Percentiles rank a stretch among this genome's conserved stretches.
These are phyloP conservation scores for Scolanthus callimorphus DNA, from an alignment of 92 coral and sea anemone genomes.

Conservation along the genomic window DNA sequence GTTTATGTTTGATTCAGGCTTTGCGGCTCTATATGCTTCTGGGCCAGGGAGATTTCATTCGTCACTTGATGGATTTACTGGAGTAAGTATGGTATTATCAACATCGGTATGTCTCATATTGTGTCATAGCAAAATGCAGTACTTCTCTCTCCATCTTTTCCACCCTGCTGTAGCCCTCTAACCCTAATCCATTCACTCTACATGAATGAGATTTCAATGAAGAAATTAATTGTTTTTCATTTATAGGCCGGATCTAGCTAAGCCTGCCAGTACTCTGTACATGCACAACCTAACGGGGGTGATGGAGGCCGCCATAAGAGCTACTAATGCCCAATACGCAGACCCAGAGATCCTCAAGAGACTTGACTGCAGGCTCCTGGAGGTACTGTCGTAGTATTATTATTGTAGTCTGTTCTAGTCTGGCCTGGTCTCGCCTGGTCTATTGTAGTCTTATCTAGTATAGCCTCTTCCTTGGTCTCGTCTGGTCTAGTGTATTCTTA, in stretches of 20 bases:
- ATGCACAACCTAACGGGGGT: constrained; percentile 96
- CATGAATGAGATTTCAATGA: too few species aligned
- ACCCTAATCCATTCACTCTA: too few species aligned
- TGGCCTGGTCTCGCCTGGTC: too few species aligned
- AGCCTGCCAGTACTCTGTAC: constrained; percentile 94
- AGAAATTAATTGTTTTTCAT: too few species aligned
- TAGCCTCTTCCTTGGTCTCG: too few species aligned
- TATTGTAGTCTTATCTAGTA: too few species aligned
- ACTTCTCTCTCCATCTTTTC: too few species aligned
- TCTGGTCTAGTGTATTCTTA: too few species aligned
- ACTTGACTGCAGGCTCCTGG: constrained; percentile 92
- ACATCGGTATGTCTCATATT: too few species aligned
- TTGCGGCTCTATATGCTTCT: constrained; percentile 89
- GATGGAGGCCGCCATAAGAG: constrained; percentile 93
- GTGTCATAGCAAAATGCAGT: too few species aligned
- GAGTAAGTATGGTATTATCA: constrained; percentile 90
- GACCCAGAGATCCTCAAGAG: constrained; percentile 91
- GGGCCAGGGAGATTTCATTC: constrained; percentile 97
- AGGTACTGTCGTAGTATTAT: constrained; percentile 39
- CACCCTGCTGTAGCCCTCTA: too few species aligned
- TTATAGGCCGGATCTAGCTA: constrained; percentile 86
- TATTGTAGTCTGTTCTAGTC: neutral
- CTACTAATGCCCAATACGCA: constrained; percentile 97
- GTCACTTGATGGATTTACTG: constrained; percentile 97
- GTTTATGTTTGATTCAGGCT: constrained; percentile 42